Evolutionary conservation across 2,113 vertebrate species (phyloP).

Genomic region (Zapornia atra): DNA sequence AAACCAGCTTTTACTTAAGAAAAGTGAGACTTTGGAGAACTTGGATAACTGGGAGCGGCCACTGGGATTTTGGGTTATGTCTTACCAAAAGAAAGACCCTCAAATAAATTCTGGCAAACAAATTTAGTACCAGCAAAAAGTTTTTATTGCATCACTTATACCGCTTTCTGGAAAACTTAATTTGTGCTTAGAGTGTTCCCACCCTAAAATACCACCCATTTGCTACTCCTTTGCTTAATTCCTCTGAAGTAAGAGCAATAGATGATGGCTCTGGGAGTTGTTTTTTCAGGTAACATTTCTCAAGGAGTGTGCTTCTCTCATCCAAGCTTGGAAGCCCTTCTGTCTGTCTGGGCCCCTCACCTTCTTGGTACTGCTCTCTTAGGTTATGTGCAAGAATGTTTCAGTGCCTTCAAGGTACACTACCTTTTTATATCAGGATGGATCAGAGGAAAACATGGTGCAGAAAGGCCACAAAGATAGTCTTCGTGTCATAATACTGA

Average conservation of each 20-base stretch:
- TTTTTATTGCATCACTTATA: neutral
- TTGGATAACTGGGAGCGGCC: neutral
- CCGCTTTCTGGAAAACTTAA: neutral
- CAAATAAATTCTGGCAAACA: neutral
- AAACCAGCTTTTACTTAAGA: neutral
- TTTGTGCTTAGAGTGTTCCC: neutral
- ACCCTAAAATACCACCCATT: neutral
- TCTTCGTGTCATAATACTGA: neutral
- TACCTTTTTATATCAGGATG: fast-evolving
- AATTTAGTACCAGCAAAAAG: neutral
- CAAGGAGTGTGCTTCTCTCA: neutral
- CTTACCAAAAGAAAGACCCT: conserved; percentile 1
- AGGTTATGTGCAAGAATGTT: neutral
- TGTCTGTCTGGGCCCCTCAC: neutral
- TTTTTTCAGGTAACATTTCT: neutral
- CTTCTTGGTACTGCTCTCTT: neutral
- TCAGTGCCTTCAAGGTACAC: neutral
- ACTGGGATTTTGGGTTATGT: neutral
- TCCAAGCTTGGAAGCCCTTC: neutral
- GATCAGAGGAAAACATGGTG: fast-evolving
- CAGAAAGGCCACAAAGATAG: neutral
- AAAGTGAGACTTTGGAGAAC: neutral
- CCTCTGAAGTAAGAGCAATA: neutral
- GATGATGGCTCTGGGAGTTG: neutral
- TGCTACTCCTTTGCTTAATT: neutral